Evolutionary conservation across 2,797 vertebrate genomes (phyloP).

Genomic region (Channallabes apus): DNA sequence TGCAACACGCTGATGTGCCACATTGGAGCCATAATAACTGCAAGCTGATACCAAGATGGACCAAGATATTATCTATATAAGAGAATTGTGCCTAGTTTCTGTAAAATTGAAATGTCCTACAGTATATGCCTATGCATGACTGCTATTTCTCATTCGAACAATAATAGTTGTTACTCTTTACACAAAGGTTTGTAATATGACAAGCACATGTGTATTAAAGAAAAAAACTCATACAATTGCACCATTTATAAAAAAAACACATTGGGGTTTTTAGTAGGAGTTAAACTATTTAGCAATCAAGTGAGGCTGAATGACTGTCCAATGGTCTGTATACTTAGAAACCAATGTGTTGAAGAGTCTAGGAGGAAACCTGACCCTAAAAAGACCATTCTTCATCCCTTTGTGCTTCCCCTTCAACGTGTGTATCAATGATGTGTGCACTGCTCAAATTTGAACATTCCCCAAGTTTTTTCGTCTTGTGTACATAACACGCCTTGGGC

Average conservation of each 20-base stretch:
- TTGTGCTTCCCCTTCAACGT: constrained; percentile 26
- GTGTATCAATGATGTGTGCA: constrained; percentile 23
- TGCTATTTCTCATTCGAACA: neutral
- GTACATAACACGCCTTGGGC: constrained; percentile 51
- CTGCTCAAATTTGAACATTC: constrained; percentile 35
- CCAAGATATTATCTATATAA: neutral
- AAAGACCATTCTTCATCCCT: constrained; percentile 20
- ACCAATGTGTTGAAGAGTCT: neutral
- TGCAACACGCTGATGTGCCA: neutral
- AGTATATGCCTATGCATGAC: neutral
- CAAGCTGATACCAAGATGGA: neutral
- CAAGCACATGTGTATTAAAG: no score
- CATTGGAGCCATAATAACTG: neutral
- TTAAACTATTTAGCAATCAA: neutral
- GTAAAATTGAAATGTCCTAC: neutral
- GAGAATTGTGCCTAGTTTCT: neutral
- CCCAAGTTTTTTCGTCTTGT: constrained; percentile 28
- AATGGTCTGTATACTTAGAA: constrained; percentile 1
- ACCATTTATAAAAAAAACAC: neutral
- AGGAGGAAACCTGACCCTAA: constrained; percentile 18
- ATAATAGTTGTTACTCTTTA: neutral
- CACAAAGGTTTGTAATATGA: neutral
- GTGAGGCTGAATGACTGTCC: neutral
- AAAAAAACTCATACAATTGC: neutral
- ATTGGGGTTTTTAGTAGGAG: neutral